These are phyloP conservation scores for Drosophila borealis DNA, from an alignment of 2,888 invertebrate genomes.

Conservation along the genomic window DNA sequence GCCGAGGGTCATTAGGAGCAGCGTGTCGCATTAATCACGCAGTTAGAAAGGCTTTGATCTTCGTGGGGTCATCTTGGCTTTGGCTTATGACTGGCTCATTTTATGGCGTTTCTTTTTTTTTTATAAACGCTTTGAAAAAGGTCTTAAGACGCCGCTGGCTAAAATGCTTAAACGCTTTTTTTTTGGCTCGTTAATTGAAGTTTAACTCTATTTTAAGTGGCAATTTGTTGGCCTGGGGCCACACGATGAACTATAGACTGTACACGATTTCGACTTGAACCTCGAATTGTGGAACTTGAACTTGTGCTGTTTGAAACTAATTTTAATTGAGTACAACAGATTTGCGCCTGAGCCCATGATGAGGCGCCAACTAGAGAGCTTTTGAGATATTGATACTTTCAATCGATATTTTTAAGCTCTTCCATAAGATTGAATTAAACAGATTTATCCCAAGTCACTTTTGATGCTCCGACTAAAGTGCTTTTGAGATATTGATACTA, in stretches of 20 bases:
- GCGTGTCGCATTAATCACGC: slow-evolving; percentile 57
- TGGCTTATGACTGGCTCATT: slow-evolving; percentile 41
- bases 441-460: no score
- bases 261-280: slow-evolving; percentile 51
- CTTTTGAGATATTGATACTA: no score
- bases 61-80: slow-evolving; percentile 45
- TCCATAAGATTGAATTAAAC: no score
- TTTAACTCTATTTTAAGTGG: slow-evolving; percentile 54
- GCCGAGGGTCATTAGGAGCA: slow-evolving; percentile 53
- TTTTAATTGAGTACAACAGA: slow-evolving; percentile 11
- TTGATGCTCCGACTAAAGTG: no score
- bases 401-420: not conserved
- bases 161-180: slow-evolving; percentile 43
- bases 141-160: slow-evolving; percentile 27
- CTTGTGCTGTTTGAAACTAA: slow-evolving; percentile 23
- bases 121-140: slow-evolving; percentile 4
- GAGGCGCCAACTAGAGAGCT: not conserved
- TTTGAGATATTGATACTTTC: slow-evolving; percentile 18
- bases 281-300: slow-evolving; percentile 18
- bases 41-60: slow-evolving; percentile 48
- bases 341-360: slow-evolving; percentile 6
- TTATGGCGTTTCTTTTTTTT: slow-evolving; percentile 15
- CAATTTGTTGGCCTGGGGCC: slow-evolving; percentile 39
- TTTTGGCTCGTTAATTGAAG: slow-evolving; percentile 51
- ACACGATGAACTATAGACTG: slow-evolving; percentile 16